Base-by-base conservation (phyloP, 2,888 invertebrate genomes). In the Epinotia bilunana region DNA sequence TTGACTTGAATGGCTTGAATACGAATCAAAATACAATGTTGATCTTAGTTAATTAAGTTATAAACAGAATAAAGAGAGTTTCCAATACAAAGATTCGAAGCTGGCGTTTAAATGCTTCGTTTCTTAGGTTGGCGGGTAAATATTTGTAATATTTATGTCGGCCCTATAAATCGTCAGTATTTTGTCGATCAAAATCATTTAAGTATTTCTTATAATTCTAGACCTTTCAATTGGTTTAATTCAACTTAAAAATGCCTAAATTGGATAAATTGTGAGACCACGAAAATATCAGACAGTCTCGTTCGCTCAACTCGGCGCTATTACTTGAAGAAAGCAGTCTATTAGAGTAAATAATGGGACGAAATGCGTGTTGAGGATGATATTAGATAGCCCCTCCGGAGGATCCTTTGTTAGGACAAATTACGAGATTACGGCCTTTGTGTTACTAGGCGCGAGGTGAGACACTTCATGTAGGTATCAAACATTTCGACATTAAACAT, bases 321-420 rank as follows among this genome's bases (percentile, higher is more conserved):
- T 77, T 72, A 72, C 53, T 72, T 23, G 77, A 74, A 73, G 65
- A 78, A 74, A 74, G 72, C 70, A 74, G 77, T 73, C 72, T 74
- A 74, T 78, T 77, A 73, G 70, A 63, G 74, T 72, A 76, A 75
- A 78, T 78, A 75, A 78, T 75, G 74, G 74, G 69, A 64, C 65
- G 65, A 69, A 74, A 76, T 78, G 75, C 68, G 78, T 78, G 78
- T 73, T 77, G 71, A 73, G 74, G 72, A 75, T 60, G 77, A 77
- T 78, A 78, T 77, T 78, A n/a, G n/a, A n/a, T n/a, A 78, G 72
- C 57, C 77, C 76, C 72, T 71, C 73, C 70, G 49, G 73, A 70
- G 72, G 61, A 65, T 63, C 71, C 77, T 77, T 78, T 78, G 78
- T 77, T 74, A 68, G 76, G 73, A 76, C 77, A 78, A 78, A 78